Percentiles rank a stretch among this genome's conserved stretches.
phyloP scores from a whole-genome alignment of 2,888 invertebrate genomes.

The Brenthis ino region DNA sequence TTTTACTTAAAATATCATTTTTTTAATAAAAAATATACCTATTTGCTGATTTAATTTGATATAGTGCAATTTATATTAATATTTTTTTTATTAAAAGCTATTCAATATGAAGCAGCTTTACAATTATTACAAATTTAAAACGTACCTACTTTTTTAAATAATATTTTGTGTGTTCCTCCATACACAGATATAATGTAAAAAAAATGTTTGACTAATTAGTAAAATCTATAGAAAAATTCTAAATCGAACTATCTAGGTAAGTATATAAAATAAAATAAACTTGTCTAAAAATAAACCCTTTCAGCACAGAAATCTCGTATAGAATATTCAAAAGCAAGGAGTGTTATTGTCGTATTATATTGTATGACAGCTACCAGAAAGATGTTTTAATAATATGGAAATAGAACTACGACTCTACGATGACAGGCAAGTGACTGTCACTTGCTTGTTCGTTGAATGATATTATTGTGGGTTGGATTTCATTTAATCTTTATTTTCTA shows the following conservation, averaged over 20 bases:
- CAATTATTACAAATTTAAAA: too few relatives aligned
- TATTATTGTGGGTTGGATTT: constrained; percentile 25
- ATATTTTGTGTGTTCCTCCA: too few relatives aligned
- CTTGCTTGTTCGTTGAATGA: constrained; percentile 16
- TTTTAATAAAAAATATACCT: too few relatives aligned
- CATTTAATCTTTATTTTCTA: constrained; percentile 15
- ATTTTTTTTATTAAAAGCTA: too few relatives aligned
- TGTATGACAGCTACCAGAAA: constrained; percentile 57
- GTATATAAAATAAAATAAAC: background rate
- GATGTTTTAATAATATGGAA: constrained; percentile 49
- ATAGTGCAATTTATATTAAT: too few relatives aligned
- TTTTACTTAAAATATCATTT: background rate
- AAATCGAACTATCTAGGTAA: background rate
- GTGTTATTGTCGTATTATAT: constrained; percentile 67
- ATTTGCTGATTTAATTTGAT: too few relatives aligned
- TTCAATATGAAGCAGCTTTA: too few relatives aligned
- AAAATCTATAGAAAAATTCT: too few relatives aligned
- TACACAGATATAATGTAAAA: too few relatives aligned
- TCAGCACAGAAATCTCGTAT: constrained; percentile 41
- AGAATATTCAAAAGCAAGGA: constrained; percentile 47
- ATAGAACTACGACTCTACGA: constrained; percentile 33
- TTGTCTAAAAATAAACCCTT: constrained; percentile 32
- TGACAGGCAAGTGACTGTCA: constrained; percentile 39
- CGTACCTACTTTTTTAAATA: too few relatives aligned
- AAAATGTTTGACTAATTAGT: too few relatives aligned